Conservation (phyloP, 2,113 vertebrate genomes). For the Esox niger region DNA sequence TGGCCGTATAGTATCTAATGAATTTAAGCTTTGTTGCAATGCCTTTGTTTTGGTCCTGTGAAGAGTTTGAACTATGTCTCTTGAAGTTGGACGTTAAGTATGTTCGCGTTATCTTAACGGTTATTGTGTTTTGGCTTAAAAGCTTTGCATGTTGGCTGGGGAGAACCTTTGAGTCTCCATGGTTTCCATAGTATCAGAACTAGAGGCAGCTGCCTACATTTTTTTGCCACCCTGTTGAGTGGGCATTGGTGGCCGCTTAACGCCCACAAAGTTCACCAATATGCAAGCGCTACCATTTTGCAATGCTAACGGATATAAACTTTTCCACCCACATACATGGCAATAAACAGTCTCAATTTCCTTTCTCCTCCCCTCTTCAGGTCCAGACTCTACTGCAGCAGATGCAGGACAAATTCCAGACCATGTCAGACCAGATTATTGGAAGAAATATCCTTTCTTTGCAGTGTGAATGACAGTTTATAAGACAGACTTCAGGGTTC, state of each 20-base stretch:
- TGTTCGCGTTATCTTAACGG: no score
- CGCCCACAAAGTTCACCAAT: background rate
- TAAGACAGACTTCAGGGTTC: no score
- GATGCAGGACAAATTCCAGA: constrained; percentile 99
- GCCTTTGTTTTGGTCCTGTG: no score
- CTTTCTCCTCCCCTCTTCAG: constrained; percentile 55
- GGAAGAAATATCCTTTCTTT: constrained; percentile 91
- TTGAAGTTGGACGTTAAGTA: no score
- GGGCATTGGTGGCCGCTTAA: background rate
- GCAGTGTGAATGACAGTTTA: no score
- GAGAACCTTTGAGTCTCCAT: background rate
- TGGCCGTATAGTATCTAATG: no score
- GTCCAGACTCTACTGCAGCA: constrained; percentile 95
- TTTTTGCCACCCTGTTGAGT: background rate
- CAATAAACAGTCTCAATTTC: background rate
- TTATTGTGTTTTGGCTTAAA: background rate
- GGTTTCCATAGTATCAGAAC: background rate
- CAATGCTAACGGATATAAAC: background rate
- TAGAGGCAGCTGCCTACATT: background rate
- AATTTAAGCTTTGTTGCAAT: no score
- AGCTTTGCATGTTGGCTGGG: background rate
- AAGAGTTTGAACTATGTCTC: no score
- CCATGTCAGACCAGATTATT: constrained; percentile 99
- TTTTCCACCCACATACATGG: background rate
- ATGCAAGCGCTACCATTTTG: background rate